Conservation (phyloP, 2,113 vertebrate genomes). For the Xiphophorus hellerii region DNA sequence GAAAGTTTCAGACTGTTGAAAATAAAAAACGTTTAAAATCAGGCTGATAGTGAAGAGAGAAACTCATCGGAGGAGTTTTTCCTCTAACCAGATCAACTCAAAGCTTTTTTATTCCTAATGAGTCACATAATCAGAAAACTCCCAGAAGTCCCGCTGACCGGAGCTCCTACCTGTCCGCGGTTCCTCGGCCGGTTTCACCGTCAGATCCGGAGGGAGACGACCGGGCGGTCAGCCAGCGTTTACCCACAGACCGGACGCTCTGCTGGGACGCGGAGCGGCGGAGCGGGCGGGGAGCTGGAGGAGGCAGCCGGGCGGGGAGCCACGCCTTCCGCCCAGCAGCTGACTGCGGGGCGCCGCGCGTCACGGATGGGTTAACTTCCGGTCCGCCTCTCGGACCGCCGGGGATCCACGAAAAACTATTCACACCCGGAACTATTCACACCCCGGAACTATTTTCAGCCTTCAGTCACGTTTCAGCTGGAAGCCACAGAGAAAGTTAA, state of each 20-base stretch:
- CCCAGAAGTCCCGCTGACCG: too few relatives aligned
- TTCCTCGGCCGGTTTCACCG: constrained; percentile 58
- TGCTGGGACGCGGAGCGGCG: constrained; percentile 11
- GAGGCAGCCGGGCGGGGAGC: constrained; percentile 45
- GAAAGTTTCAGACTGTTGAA: too few relatives aligned
- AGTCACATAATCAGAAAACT: not conserved
- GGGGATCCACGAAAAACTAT: not conserved
- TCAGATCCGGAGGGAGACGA: constrained; percentile 52
- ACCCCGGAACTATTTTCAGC: too few relatives aligned
- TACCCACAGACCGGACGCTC: constrained; percentile 18
- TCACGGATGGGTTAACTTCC: not conserved
- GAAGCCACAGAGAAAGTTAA: too few relatives aligned
- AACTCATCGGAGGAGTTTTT: constrained; percentile 33
- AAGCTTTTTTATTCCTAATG: not conserved
- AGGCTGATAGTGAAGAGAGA: constrained; percentile 1
- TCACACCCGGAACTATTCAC: not conserved
- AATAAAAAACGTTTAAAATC: not conserved
- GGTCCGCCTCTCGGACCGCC: too few relatives aligned
- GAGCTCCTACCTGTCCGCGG: constrained; percentile 59
- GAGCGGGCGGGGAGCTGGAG: constrained; percentile 40
- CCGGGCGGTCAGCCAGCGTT: constrained; percentile 51
- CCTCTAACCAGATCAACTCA: not conserved
- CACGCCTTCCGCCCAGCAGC: constrained; percentile 61
- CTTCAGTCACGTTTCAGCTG: too few relatives aligned
- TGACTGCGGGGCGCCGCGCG: constrained; percentile 53